Evolutionary conservation across 2,113 vertebrate genomes (phyloP).

Genomic region (Microcebus lehilahytsara): DNA sequence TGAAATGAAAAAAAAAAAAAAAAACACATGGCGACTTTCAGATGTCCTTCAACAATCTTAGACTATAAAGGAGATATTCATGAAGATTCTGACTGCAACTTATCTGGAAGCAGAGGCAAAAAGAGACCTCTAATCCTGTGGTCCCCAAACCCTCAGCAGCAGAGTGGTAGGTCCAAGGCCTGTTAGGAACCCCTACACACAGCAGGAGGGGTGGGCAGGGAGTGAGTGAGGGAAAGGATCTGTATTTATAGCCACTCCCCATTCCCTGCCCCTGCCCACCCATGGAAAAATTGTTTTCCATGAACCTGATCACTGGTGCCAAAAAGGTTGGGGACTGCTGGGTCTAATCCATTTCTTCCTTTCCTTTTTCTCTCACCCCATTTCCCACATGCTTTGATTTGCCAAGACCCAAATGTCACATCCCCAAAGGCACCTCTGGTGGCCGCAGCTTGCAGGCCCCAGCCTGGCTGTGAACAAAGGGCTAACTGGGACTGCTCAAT

Average conservation of each 20-base stretch:
- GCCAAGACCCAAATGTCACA: constrained; percentile 31
- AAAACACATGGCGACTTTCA: not conserved
- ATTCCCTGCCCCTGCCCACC: no score
- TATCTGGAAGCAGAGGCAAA: not conserved
- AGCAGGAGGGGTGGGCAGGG: no score
- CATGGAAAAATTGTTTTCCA: no score
- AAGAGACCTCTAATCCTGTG: not conserved
- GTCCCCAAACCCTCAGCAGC: no score
- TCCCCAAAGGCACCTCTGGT: not conserved
- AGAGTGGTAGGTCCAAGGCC: no score
- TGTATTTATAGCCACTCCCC: no score
- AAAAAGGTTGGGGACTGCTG: no score
- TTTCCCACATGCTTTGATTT: not conserved
- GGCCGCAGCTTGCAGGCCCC: not conserved
- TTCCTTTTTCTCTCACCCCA: not conserved
- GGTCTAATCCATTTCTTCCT: not conserved
- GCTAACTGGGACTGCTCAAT: not conserved
- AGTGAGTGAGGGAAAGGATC: no score
- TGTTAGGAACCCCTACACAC: no score
- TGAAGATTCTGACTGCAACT: not conserved
- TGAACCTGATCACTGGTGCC: no score
- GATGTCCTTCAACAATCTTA: not conserved
- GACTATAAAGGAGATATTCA: not conserved
- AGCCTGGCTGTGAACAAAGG: not conserved
- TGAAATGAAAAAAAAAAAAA: no score